phyloP scores from a whole-genome alignment of 2,113 vertebrate species.

The Ursus arctos region DNA sequence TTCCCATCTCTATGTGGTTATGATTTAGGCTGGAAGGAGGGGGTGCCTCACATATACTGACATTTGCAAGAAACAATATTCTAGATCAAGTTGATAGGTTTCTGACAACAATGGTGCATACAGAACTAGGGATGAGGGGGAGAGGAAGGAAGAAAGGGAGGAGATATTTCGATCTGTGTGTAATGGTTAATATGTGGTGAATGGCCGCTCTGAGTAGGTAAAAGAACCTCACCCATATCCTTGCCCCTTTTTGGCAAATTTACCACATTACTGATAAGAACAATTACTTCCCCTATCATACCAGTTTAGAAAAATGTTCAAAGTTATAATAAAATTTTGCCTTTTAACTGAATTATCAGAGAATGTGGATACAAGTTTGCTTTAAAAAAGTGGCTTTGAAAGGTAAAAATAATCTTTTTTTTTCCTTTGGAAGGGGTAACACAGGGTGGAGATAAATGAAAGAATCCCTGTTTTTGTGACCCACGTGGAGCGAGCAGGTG shows the following conservation, averaged over 20 bases:
- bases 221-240: not conserved
- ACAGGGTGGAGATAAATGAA: not conserved
- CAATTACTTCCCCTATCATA: not conserved
- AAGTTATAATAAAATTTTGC: not conserved
- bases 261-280: not conserved
- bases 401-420: not conserved
- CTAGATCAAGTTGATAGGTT: not conserved
- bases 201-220: not conserved
- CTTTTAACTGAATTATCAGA: not conserved
- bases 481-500: not conserved
- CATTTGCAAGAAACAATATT: not conserved
- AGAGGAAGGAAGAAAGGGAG: not conserved
- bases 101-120: not conserved
- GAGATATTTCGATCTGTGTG: not conserved
- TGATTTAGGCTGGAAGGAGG: not conserved
- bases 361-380: not conserved
- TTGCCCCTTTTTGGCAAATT: not conserved
- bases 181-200: not conserved
- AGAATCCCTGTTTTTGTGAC: not conserved
- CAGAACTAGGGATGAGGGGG: not conserved
- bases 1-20: not conserved
- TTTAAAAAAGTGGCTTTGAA: not conserved
- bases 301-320: constrained; percentile 30
- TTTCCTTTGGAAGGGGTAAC: not conserved
- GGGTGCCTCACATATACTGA: not conserved